Base-by-base conservation (phyloP, 2,113 vertebrate genomes). In the Orthonyx spaldingii region DNA sequence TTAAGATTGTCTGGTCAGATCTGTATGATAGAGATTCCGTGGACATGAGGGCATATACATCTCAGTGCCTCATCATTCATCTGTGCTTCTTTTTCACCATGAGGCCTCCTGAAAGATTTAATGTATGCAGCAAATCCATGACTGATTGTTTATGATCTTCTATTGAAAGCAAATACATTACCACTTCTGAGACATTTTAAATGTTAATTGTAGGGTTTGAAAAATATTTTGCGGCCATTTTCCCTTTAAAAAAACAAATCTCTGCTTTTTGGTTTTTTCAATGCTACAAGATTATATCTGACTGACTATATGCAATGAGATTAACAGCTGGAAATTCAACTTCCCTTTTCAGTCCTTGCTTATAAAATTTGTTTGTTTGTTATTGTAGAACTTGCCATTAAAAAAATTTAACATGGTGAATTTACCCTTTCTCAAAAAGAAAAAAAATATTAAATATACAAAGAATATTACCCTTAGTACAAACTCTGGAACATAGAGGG, bases 401-500 rank as follows among this genome's bases (percentile, higher is more conserved):
- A 56, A 84, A 76, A 26, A 77, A 64, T 3, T 12, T 44, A 55
- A 47, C 7, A 83, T 57, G 8, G 46, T 81, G 57, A 94, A 68
- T 87, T 84, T 41, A 68, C 5, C 3, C 10, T 81, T 85, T 84
- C 44, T 41, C n/a, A 65, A 59, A 91, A 83, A 91, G 14, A 13
- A 66, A 91, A 87, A 47, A 26, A 16, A 24, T 30, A 70, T 65
- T 68, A 87, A 53, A 44, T 42, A 28, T 71, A 65, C 32, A 39
- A 79, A 91, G 9, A 91, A 49, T 53, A 76, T 85, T 94, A 59
- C 8, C 52, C 95, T 74, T 78, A 69, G 41, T 97, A 41, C 88
- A 80, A 32, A 69, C 59, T 96, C 61, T 96, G 88, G 79, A 94
- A 96, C 90, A 88, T 96, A 98, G 97, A 97, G 95, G 97, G 96